A percentile compares a stretch with the other conserved stretches of the same genome.
Evolutionary conservation across 2,113 vertebrate genomes (phyloP).

Genomic region (Micromys minutus): DNA sequence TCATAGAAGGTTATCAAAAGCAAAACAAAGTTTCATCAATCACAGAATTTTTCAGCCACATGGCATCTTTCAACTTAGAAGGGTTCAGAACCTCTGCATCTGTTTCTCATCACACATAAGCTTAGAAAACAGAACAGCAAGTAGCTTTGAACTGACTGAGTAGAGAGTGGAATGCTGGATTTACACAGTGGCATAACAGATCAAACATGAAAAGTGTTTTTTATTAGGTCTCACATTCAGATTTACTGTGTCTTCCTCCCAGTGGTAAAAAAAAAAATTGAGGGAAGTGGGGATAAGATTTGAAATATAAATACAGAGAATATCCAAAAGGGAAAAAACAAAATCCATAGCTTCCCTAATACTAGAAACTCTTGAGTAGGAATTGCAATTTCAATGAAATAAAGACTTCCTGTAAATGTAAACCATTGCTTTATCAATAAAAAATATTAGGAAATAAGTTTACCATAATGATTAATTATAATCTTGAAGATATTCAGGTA

Average conservation of each 20-base stretch:
- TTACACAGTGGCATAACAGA: not conserved
- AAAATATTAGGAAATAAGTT: not conserved
- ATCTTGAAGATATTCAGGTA: not conserved
- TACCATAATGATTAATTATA: not conserved
- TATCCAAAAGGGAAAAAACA: too few relatives aligned
- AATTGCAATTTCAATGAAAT: not conserved
- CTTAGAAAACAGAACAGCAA: conserved; percentile 44
- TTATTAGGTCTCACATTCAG: not conserved
- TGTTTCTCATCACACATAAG: conserved; percentile 73
- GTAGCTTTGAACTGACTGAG: conserved; percentile 20
- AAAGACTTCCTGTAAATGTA: not conserved
- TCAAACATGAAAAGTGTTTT: conserved; percentile 9
- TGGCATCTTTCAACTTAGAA: conserved; percentile 53
- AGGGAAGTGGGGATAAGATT: too few relatives aligned
- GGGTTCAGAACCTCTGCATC: conserved; percentile 55
- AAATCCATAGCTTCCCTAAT: not conserved
- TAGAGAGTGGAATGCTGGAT: not conserved
- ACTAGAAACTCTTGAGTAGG: not conserved
- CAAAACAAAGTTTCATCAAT: conserved; percentile 69
- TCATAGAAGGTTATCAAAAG: conserved; percentile 59
- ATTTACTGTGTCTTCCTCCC: not conserved
- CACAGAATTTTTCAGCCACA: conserved; percentile 63
- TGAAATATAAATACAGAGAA: too few relatives aligned
- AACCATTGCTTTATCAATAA: not conserved
- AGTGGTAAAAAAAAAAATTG: too few relatives aligned